Evolutionary conservation across 1,140 invertebrate genomes (phyloP).

Genomic region (Drosophila pruinosa): DNA sequence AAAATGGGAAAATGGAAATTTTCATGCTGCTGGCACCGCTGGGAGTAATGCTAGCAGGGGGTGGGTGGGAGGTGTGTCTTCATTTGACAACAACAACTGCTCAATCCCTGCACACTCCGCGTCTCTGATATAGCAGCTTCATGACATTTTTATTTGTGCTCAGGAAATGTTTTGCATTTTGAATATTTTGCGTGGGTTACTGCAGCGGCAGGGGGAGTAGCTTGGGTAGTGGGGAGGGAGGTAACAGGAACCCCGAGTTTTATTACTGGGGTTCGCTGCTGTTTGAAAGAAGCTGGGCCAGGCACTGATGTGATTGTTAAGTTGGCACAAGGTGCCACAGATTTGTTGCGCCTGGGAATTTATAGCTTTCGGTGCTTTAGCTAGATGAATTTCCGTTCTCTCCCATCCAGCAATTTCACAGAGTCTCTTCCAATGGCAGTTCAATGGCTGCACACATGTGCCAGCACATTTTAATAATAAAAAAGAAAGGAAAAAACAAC

Average conservation of each 20-base stretch:
- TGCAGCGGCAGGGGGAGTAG: not conserved
- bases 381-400: slow-evolving; percentile 7
- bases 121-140: slow-evolving; percentile 23
- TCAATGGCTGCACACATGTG: slow-evolving; percentile 1
- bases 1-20: slow-evolving; percentile 7
- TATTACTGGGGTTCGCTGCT: slow-evolving; percentile 39
- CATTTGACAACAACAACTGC: slow-evolving; percentile 17
- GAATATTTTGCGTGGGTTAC: slow-evolving; percentile 38
- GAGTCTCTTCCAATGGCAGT: not conserved
- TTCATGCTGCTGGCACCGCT: slow-evolving; percentile 16
- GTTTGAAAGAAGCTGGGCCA: not conserved
- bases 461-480: slow-evolving; percentile 1
- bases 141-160: slow-evolving; percentile 67
- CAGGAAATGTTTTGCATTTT: slow-evolving; percentile 67
- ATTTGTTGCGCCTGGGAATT: slow-evolving; percentile 58
- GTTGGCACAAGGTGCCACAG: slow-evolving; percentile 56
- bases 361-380: slow-evolving; percentile 3
- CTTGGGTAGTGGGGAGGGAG: not conserved
- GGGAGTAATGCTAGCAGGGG: slow-evolving; percentile 1
- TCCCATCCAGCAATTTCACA: not conserved
- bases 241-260: slow-evolving; percentile 27
- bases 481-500: too few relatives aligned
- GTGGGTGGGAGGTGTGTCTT: not conserved
- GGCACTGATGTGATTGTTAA: slow-evolving; percentile 64
- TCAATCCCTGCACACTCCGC: slow-evolving; percentile 36